A percentile compares a stretch with the other conserved stretches of the same genome.
These are phyloP conservation scores for Barnardius zonarius DNA, from an alignment of 2,113 vertebrate genomes.

Conservation along the genomic window DNA sequence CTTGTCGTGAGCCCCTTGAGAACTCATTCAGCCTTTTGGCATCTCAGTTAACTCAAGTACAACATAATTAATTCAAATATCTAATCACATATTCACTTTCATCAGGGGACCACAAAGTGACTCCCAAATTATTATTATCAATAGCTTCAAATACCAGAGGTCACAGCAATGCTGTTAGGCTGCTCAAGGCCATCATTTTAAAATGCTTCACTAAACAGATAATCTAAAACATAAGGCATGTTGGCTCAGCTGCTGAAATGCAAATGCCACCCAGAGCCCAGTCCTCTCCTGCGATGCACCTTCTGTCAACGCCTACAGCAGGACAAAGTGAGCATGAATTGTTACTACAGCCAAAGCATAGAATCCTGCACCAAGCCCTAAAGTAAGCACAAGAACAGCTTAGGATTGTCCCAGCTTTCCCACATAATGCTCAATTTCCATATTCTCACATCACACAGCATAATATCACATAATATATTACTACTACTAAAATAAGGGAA, in stretches of 20 bases:
- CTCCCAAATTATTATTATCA: neutral
- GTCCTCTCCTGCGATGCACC: neutral
- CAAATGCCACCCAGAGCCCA: neutral
- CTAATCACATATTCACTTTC: neutral
- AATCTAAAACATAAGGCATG: neutral
- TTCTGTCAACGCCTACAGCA: neutral
- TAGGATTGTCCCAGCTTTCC: neutral
- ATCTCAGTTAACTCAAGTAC: neutral
- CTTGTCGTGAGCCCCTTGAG: neutral
- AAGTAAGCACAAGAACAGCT: neutral
- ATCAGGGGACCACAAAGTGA: neutral
- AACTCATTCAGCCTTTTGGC: slow-evolving; percentile 7
- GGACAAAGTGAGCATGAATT: neutral
- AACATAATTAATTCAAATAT: neutral
- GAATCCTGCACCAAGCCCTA: neutral
- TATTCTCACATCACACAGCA: neutral
- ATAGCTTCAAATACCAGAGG: neutral
- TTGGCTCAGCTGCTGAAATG: neutral
- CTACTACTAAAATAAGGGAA: neutral
- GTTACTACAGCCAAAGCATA: neutral
- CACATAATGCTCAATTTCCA: neutral
- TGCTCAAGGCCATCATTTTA: neutral
- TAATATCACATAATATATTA: neutral
- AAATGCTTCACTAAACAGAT: neutral
- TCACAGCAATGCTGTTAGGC: neutral